A percentile compares a stretch with the other conserved stretches of the same genome.
These are phyloP conservation scores for Perccottus glenii DNA, from an alignment of 2,113 vertebrate species.

Conservation along the genomic window DNA sequence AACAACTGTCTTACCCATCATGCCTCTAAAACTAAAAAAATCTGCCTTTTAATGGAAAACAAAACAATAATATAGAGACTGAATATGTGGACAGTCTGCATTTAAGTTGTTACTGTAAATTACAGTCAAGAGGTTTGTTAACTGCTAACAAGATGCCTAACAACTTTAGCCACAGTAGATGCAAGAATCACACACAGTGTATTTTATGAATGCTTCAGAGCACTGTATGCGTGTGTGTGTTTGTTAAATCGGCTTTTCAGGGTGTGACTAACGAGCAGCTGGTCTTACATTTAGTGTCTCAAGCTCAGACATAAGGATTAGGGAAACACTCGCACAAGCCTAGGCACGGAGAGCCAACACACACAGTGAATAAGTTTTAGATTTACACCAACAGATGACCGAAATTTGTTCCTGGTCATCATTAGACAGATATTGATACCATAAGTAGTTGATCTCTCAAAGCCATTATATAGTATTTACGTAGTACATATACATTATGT, in stretches of 20 bases:
- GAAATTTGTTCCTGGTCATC: too few relatives aligned
- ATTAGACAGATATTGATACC: too few relatives aligned
- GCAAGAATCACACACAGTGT: constrained; percentile 5
- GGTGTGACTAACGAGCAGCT: constrained; percentile 64
- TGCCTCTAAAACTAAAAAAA: too few relatives aligned
- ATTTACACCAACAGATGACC: too few relatives aligned
- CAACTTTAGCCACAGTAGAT: neutral
- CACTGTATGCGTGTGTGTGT: too few relatives aligned
- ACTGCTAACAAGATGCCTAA: neutral
- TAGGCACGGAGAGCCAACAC: constrained; percentile 52
- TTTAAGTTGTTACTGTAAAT: neutral
- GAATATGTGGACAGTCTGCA: neutral
- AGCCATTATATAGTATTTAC: too few relatives aligned
- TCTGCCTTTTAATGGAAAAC: too few relatives aligned
- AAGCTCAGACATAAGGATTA: constrained; percentile 64
- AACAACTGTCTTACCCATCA: too few relatives aligned
- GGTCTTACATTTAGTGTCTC: constrained; percentile 53
- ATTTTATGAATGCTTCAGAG: constrained; percentile 13
- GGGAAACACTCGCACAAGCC: constrained; percentile 56
- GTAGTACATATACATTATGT: too few relatives aligned
- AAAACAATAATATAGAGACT: too few relatives aligned
- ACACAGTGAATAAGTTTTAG: neutral
- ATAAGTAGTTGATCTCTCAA: too few relatives aligned
- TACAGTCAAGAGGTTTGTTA: neutral
- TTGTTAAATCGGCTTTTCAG: constrained; percentile 53